Evolutionary conservation across 2,888 invertebrate genomes (phyloP).

Genomic region (Morinoia aosen): DNA sequence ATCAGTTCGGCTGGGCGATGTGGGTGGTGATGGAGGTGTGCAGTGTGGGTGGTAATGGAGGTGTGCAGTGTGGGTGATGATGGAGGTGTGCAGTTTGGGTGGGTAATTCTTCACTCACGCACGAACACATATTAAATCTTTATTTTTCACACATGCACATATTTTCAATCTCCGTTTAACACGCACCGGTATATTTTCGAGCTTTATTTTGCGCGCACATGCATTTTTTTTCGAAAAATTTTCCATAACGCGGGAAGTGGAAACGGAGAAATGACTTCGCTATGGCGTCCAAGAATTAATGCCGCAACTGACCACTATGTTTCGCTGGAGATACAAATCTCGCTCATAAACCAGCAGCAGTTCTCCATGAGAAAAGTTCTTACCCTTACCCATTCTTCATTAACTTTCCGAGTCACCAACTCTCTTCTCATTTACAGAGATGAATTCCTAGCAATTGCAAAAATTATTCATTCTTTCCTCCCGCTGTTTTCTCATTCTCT

Average conservation of each 20-base stretch:
- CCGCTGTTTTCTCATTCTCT: too few relatives aligned
- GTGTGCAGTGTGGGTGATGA: too few relatives aligned
- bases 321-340: neutral
- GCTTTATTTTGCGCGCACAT: too few relatives aligned
- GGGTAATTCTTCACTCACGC: too few relatives aligned
- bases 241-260: neutral
- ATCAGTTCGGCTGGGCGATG: neutral
- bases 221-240: neutral
- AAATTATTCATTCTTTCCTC: too few relatives aligned
- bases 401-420: neutral
- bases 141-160: too few relatives aligned
- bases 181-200: too few relatives aligned
- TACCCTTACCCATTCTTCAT: neutral
- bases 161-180: too few relatives aligned
- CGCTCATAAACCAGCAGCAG: neutral
- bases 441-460: too few relatives aligned
- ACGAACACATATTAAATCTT: too few relatives aligned
- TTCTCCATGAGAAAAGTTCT: neutral
- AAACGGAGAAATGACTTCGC: neutral
- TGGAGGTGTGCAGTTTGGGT: neutral
- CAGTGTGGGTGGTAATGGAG: neutral
- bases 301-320: too few relatives aligned
- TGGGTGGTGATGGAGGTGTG: neutral
- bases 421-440: neutral
- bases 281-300: neutral